Percentiles rank a stretch among this genome's conserved stretches.
Conservation (phyloP, 64 coral and sea anemone genomes). For the Montipora efflorescens region DNA sequence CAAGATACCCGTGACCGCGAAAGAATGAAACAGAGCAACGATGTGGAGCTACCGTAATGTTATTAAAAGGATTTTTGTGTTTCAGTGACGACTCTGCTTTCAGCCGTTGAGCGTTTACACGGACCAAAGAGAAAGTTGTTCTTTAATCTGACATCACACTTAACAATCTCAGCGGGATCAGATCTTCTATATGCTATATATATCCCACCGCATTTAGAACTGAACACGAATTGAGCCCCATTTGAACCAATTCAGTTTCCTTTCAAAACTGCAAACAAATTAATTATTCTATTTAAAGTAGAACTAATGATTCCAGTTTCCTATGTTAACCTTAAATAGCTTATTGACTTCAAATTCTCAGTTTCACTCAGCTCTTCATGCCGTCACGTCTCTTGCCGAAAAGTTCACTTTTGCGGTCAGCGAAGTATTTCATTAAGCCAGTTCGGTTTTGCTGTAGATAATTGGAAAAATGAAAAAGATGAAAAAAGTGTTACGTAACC, state of each 20-base stretch:
- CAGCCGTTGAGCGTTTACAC: too few species aligned
- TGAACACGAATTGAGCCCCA: neutral
- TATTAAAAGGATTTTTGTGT: too few species aligned
- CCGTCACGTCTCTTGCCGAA: slow-evolving; percentile 32
- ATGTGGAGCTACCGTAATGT: too few species aligned
- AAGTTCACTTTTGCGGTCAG: slow-evolving; percentile 23
- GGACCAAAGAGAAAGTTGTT: neutral
- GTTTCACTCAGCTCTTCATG: neutral
- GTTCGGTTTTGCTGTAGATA: too few species aligned
- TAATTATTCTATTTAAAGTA: slow-evolving; percentile 18
- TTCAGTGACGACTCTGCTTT: too few species aligned
- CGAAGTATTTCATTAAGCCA: neutral
- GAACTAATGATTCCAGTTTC: slow-evolving; percentile 37
- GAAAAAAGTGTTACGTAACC: too few species aligned
- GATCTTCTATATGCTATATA: neutral
- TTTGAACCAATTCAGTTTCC: too few species aligned
- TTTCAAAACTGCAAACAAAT: too few species aligned
- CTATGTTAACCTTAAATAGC: slow-evolving; percentile 13
- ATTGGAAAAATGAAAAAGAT: too few species aligned
- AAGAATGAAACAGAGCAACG: too few species aligned
- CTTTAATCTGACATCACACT: neutral
- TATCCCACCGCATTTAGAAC: neutral
- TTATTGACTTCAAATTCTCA: neutral
- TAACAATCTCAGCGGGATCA: too few species aligned
- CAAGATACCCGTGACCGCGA: too few species aligned